These are phyloP conservation scores for Cacatua alba DNA, from an alignment of 2,113 vertebrate genomes.

Conservation along the genomic window DNA sequence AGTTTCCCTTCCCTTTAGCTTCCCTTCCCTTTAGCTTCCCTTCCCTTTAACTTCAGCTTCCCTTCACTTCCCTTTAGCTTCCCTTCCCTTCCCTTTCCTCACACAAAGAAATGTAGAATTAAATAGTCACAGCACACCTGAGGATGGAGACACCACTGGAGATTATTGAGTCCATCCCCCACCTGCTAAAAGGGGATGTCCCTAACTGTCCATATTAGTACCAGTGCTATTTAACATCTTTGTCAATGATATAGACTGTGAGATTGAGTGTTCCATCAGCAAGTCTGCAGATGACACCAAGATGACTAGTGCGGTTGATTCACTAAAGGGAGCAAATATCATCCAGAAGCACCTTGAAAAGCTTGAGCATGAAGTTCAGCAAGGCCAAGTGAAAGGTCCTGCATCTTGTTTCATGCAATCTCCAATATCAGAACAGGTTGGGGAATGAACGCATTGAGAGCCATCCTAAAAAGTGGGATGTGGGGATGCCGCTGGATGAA, in stretches of 20 bases:
- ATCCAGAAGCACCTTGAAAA: neutral
- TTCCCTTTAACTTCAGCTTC: neutral
- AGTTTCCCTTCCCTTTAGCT: no score
- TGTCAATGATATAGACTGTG: neutral
- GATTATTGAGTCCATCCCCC: neutral
- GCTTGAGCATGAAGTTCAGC: neutral
- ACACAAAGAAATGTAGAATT: neutral
- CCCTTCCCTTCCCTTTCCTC: no score
- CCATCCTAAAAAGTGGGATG: no score
- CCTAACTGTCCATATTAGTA: neutral
- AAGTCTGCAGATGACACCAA: neutral
- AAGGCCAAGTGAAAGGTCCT: neutral
- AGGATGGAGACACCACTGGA: neutral
- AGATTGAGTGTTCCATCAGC: neutral
- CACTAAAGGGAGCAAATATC: neutral
- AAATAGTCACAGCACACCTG: neutral
- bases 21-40: no score
- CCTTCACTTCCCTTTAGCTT: neutral
- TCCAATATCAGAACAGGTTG: neutral
- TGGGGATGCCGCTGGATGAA: neutral
- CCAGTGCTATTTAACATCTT: neutral
- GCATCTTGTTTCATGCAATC: neutral
- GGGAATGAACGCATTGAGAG: neutral
- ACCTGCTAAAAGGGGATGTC: neutral
- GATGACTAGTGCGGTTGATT: neutral